Evolutionary conservation across 2,113 vertebrate genomes (phyloP).

Genomic region (Rynchops niger): DNA sequence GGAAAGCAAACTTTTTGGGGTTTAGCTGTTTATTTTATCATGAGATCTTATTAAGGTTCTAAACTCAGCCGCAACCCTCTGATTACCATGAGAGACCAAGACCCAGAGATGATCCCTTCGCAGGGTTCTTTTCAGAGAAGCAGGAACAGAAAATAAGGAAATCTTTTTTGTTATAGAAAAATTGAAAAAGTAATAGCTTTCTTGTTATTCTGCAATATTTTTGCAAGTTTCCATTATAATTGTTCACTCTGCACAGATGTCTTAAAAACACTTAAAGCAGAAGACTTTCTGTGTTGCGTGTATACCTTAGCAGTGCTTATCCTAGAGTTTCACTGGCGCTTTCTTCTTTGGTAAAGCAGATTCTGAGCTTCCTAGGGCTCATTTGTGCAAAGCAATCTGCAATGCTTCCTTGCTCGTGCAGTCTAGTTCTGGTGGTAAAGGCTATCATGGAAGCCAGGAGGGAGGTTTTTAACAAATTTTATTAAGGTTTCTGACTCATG

Average conservation of each 20-base stretch:
- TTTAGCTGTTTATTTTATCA: neutral
- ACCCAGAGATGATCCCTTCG: neutral
- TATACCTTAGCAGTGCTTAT: neutral
- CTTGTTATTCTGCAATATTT: neutral
- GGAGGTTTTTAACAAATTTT: neutral
- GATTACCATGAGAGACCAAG: neutral
- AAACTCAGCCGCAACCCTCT: neutral
- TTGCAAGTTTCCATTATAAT: neutral
- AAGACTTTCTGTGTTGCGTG: neutral
- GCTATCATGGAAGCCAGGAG: neutral
- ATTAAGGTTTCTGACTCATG: neutral
- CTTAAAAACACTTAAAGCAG: neutral
- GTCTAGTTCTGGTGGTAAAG: neutral
- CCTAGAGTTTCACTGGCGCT: neutral
- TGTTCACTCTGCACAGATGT: neutral
- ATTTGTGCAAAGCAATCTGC: neutral
- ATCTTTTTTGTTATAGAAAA: neutral
- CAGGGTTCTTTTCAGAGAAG: neutral
- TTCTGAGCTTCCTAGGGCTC: neutral
- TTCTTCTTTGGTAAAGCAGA: neutral
- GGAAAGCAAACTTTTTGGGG: neutral
- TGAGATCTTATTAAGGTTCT: neutral
- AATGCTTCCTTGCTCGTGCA: neutral
- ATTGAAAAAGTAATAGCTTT: neutral
- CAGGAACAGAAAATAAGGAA: neutral